These are phyloP conservation scores for Orthosia incerta DNA, from an alignment of 2,888 invertebrate species.

Conservation along the genomic window DNA sequence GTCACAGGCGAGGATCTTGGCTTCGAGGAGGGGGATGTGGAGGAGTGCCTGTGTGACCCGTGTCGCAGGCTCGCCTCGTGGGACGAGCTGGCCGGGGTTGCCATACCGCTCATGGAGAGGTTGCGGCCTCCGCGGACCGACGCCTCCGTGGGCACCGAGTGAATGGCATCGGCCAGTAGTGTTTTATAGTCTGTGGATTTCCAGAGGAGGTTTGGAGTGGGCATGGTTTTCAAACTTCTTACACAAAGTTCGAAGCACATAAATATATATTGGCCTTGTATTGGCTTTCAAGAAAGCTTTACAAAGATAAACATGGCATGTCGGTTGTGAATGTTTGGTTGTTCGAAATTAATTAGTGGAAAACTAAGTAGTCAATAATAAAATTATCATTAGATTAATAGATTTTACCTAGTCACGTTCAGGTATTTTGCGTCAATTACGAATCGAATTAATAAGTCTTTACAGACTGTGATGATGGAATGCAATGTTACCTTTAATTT, in stretches of 20 bases:
- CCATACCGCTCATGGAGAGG: constrained; percentile 93
- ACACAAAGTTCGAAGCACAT: no score
- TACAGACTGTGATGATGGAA: background rate
- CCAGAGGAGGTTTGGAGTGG: background rate
- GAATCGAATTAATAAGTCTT: background rate
- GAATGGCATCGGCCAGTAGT: constrained; percentile 18
- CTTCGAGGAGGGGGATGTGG: constrained; percentile 84
- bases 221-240: constrained; percentile 1
- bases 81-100: constrained; percentile 95
- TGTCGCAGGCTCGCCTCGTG: constrained; percentile 89
- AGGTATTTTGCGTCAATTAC: background rate
- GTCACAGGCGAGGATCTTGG: constrained; percentile 84
- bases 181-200: constrained; percentile 1
- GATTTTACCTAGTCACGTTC: constrained; percentile 5
- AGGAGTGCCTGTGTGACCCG: constrained; percentile 82
- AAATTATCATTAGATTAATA: background rate
- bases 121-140: constrained; percentile 87
- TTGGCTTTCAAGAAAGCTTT: background rate
- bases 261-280: background rate
- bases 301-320: background rate
- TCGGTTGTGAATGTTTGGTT: constrained; percentile 26
- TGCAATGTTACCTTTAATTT: background rate
- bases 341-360: constrained; percentile 30
- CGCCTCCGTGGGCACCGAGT: constrained; percentile 85
- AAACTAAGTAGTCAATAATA: background rate